Evolutionary conservation across 2,797 vertebrate genomes (phyloP), one percentile per base, ranked within the genome.

Genomic region (Australoheros facetus): DNA sequence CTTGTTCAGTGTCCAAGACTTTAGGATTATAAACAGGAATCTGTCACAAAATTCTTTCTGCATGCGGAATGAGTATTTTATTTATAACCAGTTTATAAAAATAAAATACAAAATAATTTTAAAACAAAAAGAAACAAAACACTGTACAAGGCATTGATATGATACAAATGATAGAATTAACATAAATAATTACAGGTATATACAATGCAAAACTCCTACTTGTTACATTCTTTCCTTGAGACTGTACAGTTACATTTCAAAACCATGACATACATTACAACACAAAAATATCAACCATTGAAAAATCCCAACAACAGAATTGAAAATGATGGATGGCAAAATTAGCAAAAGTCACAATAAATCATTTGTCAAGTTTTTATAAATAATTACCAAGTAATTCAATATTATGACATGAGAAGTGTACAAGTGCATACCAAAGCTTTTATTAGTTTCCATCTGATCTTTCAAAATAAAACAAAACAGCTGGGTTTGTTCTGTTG

Each of bases 71-170:
- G 96, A 97, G 94, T 97, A 97, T 97, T 98, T 98, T 98, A 98
- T 98, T 99, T 96, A 96, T 96, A 97, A 97, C 97, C 97, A 96
- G 96, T 97, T 98, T 99, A 99, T 98, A 99, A 99, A 99, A 99
- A 99, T 99, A 99, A 99, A 98, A 98, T 99, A 99, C 96, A 99
- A 99, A 99, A 99, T 97, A 97, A 98, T 98, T 97, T 97, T 89
- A 97, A 98, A 97, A 96, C 95, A 95, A 92, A 93, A 87, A 88
- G 93, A 96, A 95, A 96, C 96, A 95, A 95, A 97, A 96, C 97
- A 98, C 97, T 98, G 96, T 99, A 99, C 97, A 99, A 97, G 96
- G 97, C 96, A 96, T 98, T 97, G 96, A 95, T 98, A 98, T 98
- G 97, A 95, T 98, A 99, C 97, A 98, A 97, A 98, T 97, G 93